Percentiles rank a stretch among this genome's conserved stretches.
Evolutionary conservation across 2,888 invertebrate genomes (phyloP).

Genomic region (Tenthredo amoena): DNA sequence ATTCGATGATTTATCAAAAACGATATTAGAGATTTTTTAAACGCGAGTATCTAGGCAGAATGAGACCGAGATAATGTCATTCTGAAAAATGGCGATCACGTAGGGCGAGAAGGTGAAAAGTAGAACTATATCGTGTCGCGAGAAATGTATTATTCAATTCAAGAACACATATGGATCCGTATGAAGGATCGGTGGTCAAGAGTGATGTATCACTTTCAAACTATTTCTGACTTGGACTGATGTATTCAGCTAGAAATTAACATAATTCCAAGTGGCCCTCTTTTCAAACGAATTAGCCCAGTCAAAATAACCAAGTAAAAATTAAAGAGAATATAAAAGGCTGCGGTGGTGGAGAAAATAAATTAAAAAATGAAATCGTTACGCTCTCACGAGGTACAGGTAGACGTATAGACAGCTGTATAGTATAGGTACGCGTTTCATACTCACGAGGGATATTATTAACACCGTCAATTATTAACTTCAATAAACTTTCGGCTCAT

Average conservation of each 20-base stretch:
- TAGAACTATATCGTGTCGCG: conserved; percentile 5
- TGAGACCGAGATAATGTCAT: background rate
- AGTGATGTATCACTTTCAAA: conserved; percentile 76
- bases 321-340: conserved; percentile 10
- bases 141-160: conserved; percentile 62
- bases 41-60: too few relatives aligned
- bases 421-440: background rate
- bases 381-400: background rate
- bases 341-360: background rate
- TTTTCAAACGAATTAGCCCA: conserved; percentile 46
- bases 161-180: conserved; percentile 70
- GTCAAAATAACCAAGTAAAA: conserved; percentile 42
- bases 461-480: conserved; percentile 20
- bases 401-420: background rate
- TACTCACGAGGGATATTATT: background rate
- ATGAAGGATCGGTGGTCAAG: conserved; percentile 74
- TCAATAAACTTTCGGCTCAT: conserved; percentile 19
- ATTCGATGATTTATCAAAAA: background rate
- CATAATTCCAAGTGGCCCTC: conserved; percentile 62
- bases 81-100: background rate
- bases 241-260: conserved; percentile 70
- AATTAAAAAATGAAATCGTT: conserved; percentile 2
- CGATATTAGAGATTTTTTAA: background rate
- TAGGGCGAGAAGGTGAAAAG: background rate
- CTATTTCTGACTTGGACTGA: conserved; percentile 76